Conservation (phyloP, 1,140 invertebrate genomes). For the Drosophila azteca region DNA sequence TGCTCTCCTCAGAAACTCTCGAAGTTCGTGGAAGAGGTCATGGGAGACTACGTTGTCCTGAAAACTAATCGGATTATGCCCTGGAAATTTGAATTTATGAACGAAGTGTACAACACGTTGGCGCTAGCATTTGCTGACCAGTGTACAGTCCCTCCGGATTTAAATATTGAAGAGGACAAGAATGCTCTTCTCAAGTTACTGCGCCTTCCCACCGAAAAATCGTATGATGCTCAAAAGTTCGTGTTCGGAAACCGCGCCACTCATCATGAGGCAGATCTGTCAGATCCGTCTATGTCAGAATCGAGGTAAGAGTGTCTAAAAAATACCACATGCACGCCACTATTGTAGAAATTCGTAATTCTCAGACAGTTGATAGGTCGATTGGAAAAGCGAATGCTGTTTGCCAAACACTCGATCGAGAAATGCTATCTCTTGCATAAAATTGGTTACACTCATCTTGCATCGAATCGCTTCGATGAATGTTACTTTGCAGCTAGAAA, state of each 20-base stretch:
- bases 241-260: slow-evolving; percentile 76
- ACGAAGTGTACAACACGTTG: slow-evolving; percentile 77
- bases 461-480: slow-evolving; percentile 62
- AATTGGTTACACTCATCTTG: slow-evolving; percentile 63
- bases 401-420: slow-evolving; percentile 70
- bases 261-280: slow-evolving; percentile 40
- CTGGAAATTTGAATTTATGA: slow-evolving; percentile 78
- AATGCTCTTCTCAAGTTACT: slow-evolving; percentile 45
- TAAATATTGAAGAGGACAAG: background rate
- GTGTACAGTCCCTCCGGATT: slow-evolving; percentile 33
- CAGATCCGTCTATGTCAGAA: slow-evolving; percentile 34
- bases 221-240: slow-evolving; percentile 47
- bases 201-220: slow-evolving; percentile 48
- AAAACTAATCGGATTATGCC: slow-evolving; percentile 77
- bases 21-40: slow-evolving; percentile 67
- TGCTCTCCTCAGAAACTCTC: slow-evolving; percentile 44
- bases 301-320: slow-evolving; percentile 28
- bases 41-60: slow-evolving; percentile 73
- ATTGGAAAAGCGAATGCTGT: slow-evolving; percentile 61
- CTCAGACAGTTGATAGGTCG: slow-evolving; percentile 48
- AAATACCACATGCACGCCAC: background rate
- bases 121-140: slow-evolving; percentile 66
- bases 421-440: slow-evolving; percentile 73
- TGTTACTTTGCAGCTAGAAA: slow-evolving; percentile 66
- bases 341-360: background rate